These are phyloP conservation scores for Dendrocincla tyrannina DNA, from an alignment of 2,797 vertebrate genomes.

Conservation along the genomic window DNA sequence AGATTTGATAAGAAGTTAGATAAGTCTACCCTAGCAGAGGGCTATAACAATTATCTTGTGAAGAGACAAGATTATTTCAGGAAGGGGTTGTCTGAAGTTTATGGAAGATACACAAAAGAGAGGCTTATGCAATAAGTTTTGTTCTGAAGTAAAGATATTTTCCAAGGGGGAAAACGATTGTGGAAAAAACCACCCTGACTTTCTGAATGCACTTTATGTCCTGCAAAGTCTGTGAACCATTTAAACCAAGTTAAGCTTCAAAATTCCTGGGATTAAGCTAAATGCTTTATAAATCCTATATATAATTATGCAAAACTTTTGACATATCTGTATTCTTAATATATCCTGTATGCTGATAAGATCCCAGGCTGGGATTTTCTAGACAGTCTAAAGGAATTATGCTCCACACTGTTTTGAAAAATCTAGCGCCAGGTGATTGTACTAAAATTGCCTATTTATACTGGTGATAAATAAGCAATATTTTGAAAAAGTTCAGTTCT, in stretches of 20 bases:
- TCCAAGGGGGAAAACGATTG: not conserved
- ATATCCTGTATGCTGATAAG: not conserved
- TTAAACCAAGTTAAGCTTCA: conserved; percentile 13
- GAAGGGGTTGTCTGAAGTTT: not conserved
- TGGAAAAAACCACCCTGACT: not conserved
- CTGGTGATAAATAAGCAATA: not conserved
- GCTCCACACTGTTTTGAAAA: not conserved
- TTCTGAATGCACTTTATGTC: not conserved
- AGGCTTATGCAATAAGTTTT: not conserved
- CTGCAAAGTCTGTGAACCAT: not conserved
- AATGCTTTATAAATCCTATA: not conserved
- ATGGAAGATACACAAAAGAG: not conserved
- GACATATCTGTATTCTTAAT: not conserved
- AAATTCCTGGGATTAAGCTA: conserved; percentile 5
- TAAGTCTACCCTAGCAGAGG: not conserved
- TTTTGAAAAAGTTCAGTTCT: not conserved
- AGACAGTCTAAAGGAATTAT: not conserved
- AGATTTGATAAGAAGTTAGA: not conserved
- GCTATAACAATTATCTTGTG: not conserved
- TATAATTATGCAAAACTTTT: not conserved
- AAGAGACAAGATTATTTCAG: not conserved
- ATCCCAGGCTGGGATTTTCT: not conserved
- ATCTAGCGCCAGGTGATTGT: not conserved
- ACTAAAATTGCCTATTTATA: not conserved
- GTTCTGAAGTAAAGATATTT: not conserved